Base-by-base conservation (phyloP, 1,140 invertebrate species). In the Drosophila insularis region DNA sequence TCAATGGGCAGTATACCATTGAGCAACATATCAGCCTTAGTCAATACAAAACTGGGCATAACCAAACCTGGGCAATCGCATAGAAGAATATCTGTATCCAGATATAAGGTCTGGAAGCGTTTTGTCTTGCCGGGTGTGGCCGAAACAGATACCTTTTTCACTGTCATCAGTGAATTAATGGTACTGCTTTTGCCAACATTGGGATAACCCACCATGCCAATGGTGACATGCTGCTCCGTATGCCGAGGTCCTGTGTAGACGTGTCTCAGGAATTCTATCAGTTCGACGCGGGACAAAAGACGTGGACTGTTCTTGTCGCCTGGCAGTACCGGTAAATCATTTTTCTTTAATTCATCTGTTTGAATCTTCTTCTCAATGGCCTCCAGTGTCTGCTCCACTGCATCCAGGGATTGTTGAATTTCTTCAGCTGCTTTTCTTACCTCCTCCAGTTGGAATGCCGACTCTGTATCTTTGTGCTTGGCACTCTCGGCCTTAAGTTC, bases 111-210 rank as follows among this genome's bases (percentile, higher is more conserved):
- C 94, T 99, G 95, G 58, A 97, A 95, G 85, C 96, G 98, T 90
- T 99, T 98, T 0, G 98, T 99, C 93, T 99, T 98, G 35, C 98
- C 98, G 0, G 98, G 98, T 56, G 98, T 99, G 2, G 97, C 96
- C 19, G 98, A 99, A 0, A 99, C 98, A 1, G 97, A 97, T 0
- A 98, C 98, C 93, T 98, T 99, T 92, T 99, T 99, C 11, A 94
- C 93, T 64, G 95, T 94, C 90, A 99, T 93, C 46, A 99, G 92
- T 4, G 97, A 94, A 94, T 99, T 99, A 39, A 99, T 99, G 3
- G 98, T 99, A 54, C 98, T 99, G 93, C 98, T 99, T 93, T 99
- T 99, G 13, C 99, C 99, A 37, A 99, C 99, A 94, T 99, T 99
- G 1, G 99, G 99, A 93, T 99, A 99, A 0, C 99, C 99, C 77